These are phyloP conservation scores for Sylvia atricapilla DNA, from an alignment of 2,113 vertebrate species.

Conservation along the genomic window DNA sequence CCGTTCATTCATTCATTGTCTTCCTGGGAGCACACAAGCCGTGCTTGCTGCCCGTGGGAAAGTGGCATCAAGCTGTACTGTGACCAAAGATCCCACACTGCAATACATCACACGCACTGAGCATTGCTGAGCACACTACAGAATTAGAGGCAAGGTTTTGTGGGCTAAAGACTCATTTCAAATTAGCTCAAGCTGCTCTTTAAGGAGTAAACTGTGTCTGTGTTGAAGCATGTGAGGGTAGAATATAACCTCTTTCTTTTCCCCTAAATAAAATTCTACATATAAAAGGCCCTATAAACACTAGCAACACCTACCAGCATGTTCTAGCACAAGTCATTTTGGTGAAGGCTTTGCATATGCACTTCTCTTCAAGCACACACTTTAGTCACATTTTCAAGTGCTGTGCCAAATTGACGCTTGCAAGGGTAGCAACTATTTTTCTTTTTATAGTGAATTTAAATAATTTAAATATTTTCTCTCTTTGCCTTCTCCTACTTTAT, in stretches of 20 bases:
- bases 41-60: not conserved
- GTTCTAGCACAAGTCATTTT: not conserved
- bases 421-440: not conserved
- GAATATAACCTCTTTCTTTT: not conserved
- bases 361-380: not conserved
- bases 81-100: not conserved
- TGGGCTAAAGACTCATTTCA: not conserved
- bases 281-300: not conserved
- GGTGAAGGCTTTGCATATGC: not conserved
- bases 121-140: not conserved
- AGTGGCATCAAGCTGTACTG: not conserved
- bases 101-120: not conserved
- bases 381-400: not conserved
- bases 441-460: not conserved
- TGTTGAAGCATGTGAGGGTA: not conserved
- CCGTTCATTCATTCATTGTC: not conserved
- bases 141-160: slow-evolving; percentile 12
- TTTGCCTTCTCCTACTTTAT: not conserved
- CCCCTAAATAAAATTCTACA: not conserved
- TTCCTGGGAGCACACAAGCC: not conserved
- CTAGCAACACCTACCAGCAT: not conserved
- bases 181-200: not conserved
- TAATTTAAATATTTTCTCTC: not conserved
- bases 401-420: not conserved
- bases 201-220: not conserved